Conservation (phyloP, 2,113 vertebrate genomes). For the Gnathonemus longibarbis region DNA sequence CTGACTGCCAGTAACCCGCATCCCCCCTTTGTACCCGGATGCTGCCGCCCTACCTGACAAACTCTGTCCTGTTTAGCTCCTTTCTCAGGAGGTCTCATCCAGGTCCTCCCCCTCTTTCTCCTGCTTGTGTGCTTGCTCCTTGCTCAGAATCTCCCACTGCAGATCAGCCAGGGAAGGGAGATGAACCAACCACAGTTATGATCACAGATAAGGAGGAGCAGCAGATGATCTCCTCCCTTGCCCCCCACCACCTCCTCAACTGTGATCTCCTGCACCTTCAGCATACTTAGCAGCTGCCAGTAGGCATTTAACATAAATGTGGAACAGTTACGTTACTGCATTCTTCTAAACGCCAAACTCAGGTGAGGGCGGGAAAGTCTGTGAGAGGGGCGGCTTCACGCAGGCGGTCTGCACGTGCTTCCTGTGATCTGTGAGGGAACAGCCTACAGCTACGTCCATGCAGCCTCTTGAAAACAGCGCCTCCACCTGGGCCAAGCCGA, state of each 20-base stretch:
- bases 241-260: conserved; percentile 54
- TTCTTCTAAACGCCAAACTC: neutral
- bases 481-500: conserved; percentile 48
- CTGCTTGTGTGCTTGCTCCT: no score
- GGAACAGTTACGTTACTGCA: no score
- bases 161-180: no score
- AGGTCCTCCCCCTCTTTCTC: no score
- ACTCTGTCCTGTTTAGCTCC: no score
- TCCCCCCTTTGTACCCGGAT: conserved; percentile 67
- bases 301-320: conserved; percentile 28
- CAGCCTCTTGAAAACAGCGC: conserved; percentile 71
- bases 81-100: no score
- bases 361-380: conserved; percentile 71
- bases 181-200: neutral
- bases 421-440: conserved; percentile 60
- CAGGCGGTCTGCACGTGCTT: conserved; percentile 71
- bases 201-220: neutral
- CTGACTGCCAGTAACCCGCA: neutral
- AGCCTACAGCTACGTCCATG: conserved; percentile 59
- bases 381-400: conserved; percentile 83
- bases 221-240: neutral
- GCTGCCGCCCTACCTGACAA: no score
- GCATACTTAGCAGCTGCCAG: conserved; percentile 48
- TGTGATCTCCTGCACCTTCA: conserved; percentile 37
- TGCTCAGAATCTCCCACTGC: no score